Evolutionary conservation across 2,113 vertebrate genomes (phyloP), one percentile per base, ranked within the genome.

Genomic region (Lophius piscatorius): DNA sequence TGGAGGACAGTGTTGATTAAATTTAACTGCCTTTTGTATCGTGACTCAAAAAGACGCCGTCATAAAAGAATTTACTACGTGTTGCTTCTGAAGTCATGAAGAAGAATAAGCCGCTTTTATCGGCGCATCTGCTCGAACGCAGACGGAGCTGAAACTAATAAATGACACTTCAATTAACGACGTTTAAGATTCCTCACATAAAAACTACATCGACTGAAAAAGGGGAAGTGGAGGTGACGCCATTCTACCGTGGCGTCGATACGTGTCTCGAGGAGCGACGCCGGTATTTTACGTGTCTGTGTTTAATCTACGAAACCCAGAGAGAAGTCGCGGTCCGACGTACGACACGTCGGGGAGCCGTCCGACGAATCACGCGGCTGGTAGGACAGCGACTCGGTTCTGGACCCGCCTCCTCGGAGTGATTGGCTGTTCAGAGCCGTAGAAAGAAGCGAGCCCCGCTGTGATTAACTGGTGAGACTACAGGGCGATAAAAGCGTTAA

Each of bases 401-500:
- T n/a, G n/a, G n/a, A n/a, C n/a, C n/a, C n/a, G n/a, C n/a, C n/a
- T n/a, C n/a, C n/a, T n/a, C n/a, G n/a, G n/a, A n/a, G n/a, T n/a
- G n/a, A n/a, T n/a, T n/a, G n/a, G n/a, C n/a, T 31, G 44, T 57
- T 58, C 7, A 8, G n/a, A 36, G 35, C 36, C 7, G 17, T 65
- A 33, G 70, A 80, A 42, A 41, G n/a, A 17, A 24, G 36, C 4
- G 42, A 44, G 42, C 31, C 7, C 17, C 17, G 47, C 46, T 40
- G 75, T 73, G 74, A 84, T 82, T 80, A 78, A 82, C 36, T 42
- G 73, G 73, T 18, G 48, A 63, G 76, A 71, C 78, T 63, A 71
- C 69, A 51, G 40, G 55, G 67, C 78, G 56, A 76, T 89, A 86
- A 86, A 89, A 75, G n/a, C 47, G 46, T 74, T 89, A 85, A 86